A percentile compares a stretch with the other conserved stretches of the same genome.
phyloP scores from a whole-genome alignment of 1,140 invertebrate genomes.

The Sipha flava region DNA sequence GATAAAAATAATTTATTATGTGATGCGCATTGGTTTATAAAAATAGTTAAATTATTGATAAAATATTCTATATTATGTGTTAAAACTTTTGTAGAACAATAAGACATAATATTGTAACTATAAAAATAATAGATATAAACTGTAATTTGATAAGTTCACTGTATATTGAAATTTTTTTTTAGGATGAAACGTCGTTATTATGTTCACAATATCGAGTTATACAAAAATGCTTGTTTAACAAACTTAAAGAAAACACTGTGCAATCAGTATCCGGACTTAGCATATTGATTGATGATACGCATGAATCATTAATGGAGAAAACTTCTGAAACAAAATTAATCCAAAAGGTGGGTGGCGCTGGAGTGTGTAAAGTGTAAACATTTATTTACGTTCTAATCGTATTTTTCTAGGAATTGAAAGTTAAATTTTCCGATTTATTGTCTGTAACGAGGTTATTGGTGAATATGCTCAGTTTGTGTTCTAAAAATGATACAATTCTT shows the following conservation, averaged over 20 bases:
- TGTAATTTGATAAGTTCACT: too few species aligned
- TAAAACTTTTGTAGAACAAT: too few species aligned
- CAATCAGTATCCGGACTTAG: neutral
- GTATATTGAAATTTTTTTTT: too few species aligned
- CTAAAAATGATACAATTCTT: neutral
- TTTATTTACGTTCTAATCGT: neutral
- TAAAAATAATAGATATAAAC: too few species aligned
- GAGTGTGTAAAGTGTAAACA: neutral
- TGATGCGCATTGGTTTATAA: too few species aligned
- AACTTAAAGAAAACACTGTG: conserved; percentile 18
- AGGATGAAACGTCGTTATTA: neutral
- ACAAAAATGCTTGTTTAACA: conserved; percentile 22
- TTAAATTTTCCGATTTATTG: neutral
- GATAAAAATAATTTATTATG: too few species aligned
- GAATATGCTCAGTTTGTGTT: neutral
- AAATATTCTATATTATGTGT: too few species aligned
- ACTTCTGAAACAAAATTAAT: neutral
- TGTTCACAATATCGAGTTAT: neutral
- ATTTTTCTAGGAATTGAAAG: neutral
- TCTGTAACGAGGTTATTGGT: neutral
- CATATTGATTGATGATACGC: conserved; percentile 1
- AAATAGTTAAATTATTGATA: too few species aligned
- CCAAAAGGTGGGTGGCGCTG: neutral
- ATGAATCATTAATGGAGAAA: neutral
- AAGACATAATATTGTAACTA: too few species aligned